These are phyloP conservation scores for Morphnarchus princeps DNA, from an alignment of 2,113 vertebrate genomes.

Conservation along the genomic window DNA sequence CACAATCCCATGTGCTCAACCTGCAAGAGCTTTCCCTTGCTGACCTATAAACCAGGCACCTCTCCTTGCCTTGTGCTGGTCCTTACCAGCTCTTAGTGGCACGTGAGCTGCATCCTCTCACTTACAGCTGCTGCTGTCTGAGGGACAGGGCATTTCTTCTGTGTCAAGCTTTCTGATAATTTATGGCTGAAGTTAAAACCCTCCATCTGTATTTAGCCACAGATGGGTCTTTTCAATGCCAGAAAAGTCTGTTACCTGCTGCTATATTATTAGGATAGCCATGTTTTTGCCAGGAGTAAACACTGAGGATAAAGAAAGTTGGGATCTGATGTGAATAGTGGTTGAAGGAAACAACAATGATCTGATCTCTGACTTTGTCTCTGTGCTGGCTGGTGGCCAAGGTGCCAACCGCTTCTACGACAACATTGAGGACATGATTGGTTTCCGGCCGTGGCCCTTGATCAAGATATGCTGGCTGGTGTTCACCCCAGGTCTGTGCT, in stretches of 20 bases:
- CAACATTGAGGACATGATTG: slow-evolving; percentile 95
- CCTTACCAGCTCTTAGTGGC: not conserved
- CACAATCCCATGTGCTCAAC: not conserved
- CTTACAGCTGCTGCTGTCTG: not conserved
- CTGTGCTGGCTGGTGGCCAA: slow-evolving; percentile 16
- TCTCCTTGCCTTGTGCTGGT: not conserved
- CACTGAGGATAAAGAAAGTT: not conserved
- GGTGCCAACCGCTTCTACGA: slow-evolving; percentile 89
- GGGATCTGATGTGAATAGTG: not conserved
- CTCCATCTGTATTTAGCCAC: not conserved
- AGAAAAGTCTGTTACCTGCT: not conserved
- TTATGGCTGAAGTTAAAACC: not conserved
- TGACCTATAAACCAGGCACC: not conserved
- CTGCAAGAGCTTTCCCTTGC: not conserved
- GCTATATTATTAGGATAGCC: not conserved
- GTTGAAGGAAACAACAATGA: not conserved
- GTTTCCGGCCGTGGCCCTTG: slow-evolving; percentile 82
- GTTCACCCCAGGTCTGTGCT: slow-evolving; percentile 86
- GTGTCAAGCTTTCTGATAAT: not conserved
- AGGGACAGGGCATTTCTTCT: not conserved
- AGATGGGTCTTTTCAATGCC: not conserved
- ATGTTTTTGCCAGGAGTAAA: not conserved
- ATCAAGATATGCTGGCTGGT: slow-evolving; percentile 90
- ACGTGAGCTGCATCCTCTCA: not conserved
- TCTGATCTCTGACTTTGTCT: not conserved